phyloP scores from a whole-genome alignment of 2,888 invertebrate genomes.

The Drosophila siamana region DNA sequence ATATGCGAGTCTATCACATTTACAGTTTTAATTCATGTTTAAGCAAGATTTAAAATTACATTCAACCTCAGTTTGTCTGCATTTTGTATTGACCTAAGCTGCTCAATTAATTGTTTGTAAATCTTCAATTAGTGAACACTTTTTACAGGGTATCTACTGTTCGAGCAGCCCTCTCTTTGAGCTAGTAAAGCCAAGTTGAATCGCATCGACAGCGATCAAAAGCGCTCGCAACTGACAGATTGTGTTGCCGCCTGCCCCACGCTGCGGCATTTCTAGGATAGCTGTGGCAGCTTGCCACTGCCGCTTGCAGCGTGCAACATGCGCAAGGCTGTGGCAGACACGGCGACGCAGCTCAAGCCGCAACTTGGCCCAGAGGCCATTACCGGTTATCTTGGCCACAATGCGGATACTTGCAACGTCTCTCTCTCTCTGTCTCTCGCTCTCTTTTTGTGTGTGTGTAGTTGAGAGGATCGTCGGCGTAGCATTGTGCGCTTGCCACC shows the following conservation, averaged over 20 bases:
- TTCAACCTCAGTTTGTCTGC: too few species aligned
- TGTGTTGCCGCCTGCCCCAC: slow-evolving; percentile 9
- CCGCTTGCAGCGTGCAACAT: neutral
- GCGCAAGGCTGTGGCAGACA: slow-evolving; percentile 37
- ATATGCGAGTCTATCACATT: too few species aligned
- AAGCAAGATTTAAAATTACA: too few species aligned
- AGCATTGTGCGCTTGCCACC: slow-evolving; percentile 12
- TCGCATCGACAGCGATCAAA: slow-evolving; percentile 14
- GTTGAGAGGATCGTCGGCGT: slow-evolving; percentile 61
- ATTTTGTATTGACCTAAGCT: too few species aligned
- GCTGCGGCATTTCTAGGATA: neutral
- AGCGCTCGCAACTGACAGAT: slow-evolving; percentile 30
- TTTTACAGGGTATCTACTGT: slow-evolving; percentile 7
- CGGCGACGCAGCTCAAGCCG: slow-evolving; percentile 40
- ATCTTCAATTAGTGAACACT: too few species aligned
- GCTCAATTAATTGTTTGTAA: too few species aligned
- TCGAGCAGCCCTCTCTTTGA: neutral
- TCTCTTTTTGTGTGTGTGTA: slow-evolving; percentile 17
- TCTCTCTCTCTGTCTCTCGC: neutral
- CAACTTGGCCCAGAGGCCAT: slow-evolving; percentile 44
- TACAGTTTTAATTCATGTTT: too few species aligned
- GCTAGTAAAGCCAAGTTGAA: neutral
- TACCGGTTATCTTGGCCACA: slow-evolving; percentile 50
- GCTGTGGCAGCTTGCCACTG: slow-evolving; percentile 9
- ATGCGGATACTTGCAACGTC: slow-evolving; percentile 54